Conservation (phyloP, 1,140 invertebrate species). For the Leptinotarsa texana region DNA sequence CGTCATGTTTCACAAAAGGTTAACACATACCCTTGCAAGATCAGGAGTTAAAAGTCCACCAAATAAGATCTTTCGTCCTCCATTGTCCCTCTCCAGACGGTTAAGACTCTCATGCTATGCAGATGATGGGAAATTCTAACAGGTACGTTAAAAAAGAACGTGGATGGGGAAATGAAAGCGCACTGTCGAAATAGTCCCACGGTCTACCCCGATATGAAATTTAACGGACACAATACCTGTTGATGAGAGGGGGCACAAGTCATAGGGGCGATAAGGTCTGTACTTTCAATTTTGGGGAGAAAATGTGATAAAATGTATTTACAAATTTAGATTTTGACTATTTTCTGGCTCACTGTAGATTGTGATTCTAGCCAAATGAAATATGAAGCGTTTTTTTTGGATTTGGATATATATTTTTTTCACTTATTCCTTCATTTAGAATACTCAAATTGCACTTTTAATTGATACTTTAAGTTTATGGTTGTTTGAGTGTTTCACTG, state of each 20-base stretch:
- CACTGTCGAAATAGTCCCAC: conserved; percentile 21
- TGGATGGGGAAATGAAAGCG: conserved; percentile 24
- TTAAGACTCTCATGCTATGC: conserved; percentile 10
- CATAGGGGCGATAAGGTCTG: conserved; percentile 13
- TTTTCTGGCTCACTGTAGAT: too few species aligned
- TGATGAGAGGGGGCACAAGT: conserved; percentile 22
- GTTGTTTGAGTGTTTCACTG: too few species aligned
- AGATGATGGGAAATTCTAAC: conserved; percentile 26
- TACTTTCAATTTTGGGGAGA: too few species aligned
- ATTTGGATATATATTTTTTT: too few species aligned
- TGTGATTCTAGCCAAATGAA: too few species aligned
- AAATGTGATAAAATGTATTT: too few species aligned
- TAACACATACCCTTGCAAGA: background rate
- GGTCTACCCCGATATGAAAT: conserved; percentile 16
- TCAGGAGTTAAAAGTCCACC: background rate
- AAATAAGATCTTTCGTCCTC: background rate
- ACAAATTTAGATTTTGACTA: too few species aligned
- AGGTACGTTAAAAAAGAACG: conserved; percentile 19
- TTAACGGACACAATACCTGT: conserved; percentile 25
- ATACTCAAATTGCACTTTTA: too few species aligned
- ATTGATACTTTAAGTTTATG: too few species aligned
- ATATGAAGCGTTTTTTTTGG: too few species aligned
- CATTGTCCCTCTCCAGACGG: conserved; percentile 14
- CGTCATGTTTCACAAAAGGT: too few species aligned
- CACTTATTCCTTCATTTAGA: too few species aligned